phyloP scores from a whole-genome alignment of 2,113 vertebrate species.

The Erinaceus europaeus region DNA sequence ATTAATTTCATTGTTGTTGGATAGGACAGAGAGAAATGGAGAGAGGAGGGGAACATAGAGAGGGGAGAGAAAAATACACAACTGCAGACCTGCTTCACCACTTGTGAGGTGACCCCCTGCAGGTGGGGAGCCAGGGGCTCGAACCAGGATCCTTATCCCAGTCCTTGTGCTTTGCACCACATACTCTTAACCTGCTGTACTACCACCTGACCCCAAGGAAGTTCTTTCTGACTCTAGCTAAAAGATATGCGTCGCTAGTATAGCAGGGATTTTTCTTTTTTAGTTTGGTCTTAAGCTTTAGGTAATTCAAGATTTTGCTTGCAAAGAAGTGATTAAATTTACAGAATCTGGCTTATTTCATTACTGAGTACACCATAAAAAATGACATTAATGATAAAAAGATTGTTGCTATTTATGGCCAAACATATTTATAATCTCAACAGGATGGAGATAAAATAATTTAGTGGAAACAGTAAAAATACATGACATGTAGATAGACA shows the following conservation, averaged over 20 bases:
- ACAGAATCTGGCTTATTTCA: conserved; percentile 74
- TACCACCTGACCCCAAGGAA: too few relatives aligned
- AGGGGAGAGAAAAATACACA: too few relatives aligned
- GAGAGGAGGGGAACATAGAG: too few relatives aligned
- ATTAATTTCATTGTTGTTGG: too few relatives aligned
- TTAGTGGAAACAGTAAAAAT: conserved; percentile 57
- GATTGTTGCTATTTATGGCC: conserved; percentile 64
- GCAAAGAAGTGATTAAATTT: conserved; percentile 73
- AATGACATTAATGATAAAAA: conserved; percentile 76
- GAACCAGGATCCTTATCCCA: too few relatives aligned
- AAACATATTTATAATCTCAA: conserved; percentile 68
- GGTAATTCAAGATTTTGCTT: conserved; percentile 65
- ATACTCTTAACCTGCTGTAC: too few relatives aligned
- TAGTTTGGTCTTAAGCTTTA: conserved; percentile 54
- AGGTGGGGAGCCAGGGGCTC: too few relatives aligned
- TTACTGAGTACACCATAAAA: conserved; percentile 76
- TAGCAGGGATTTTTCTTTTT: neutral
- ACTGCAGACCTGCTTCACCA: too few relatives aligned
- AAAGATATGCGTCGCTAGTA: neutral
- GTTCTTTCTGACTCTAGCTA: neutral
- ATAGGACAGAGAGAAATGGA: too few relatives aligned
- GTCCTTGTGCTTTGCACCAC: too few relatives aligned
- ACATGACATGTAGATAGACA: neutral
- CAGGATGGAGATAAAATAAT: conserved; percentile 65
- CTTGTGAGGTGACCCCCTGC: too few relatives aligned